Evolutionary conservation across 2,888 invertebrate species (phyloP).

Genomic region (Sphinx pinastri): DNA sequence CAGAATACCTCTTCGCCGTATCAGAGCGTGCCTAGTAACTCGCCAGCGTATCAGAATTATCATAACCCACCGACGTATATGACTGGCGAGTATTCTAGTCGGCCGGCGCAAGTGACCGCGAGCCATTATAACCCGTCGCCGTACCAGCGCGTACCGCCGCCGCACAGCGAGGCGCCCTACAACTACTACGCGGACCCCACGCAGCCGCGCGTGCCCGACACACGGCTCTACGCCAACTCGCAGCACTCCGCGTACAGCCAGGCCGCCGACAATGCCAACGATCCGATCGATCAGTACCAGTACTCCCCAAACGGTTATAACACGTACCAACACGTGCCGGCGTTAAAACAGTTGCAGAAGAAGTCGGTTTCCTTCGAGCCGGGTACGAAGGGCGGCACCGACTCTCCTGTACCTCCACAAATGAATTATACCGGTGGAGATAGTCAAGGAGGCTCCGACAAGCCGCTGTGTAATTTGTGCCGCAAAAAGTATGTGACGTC

Average conservation of each 20-base stretch:
- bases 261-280: conserved; percentile 56
- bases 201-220: conserved; percentile 49
- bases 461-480: conserved; percentile 92
- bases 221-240: conserved; percentile 65
- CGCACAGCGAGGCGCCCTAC: conserved; percentile 77
- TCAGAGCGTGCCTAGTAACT: conserved; percentile 77
- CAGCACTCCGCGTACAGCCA: conserved; percentile 72
- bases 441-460: conserved; percentile 65
- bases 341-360: conserved; percentile 86
- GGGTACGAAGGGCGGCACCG: conserved; percentile 87
- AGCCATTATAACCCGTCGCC: conserved; percentile 74
- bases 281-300: conserved; percentile 61
- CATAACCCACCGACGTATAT: conserved; percentile 80
- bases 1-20: conserved; percentile 67
- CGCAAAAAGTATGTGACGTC: conserved; percentile 91
- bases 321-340: conserved; percentile 87
- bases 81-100: conserved; percentile 80
- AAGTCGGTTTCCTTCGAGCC: conserved; percentile 89
- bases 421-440: conserved; percentile 59
- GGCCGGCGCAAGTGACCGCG: conserved; percentile 69
- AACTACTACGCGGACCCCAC: conserved; percentile 66
- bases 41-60: conserved; percentile 76
- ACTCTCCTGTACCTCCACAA: conserved; percentile 75
- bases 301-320: conserved; percentile 70
- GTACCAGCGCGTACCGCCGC: conserved; percentile 86